Base-by-base conservation (phyloP, 2,113 vertebrate genomes). In the Trichechus manatus region DNA sequence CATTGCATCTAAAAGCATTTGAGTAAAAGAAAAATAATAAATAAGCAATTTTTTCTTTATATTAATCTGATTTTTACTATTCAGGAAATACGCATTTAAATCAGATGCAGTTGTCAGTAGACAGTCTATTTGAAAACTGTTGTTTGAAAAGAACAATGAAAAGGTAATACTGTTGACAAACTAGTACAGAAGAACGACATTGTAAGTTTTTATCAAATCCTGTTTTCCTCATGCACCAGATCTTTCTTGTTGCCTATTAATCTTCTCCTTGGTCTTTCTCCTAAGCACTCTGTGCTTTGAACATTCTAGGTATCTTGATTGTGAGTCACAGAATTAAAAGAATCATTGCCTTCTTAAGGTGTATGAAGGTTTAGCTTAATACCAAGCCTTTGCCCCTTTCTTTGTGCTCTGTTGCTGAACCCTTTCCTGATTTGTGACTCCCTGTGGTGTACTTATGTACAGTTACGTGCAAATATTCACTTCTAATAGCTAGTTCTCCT, bases 21-120 rank as follows among this genome's bases (percentile, higher is more conserved):
- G 70, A 79, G 27, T 82, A 80, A 75, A 70, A 88, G n/a, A 72
- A 36, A 64, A 44, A 63, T 15, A 61, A 39, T 72, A 50, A 22
- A 29, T 72, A 25, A 78, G 70, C 33, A 10, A 33, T 70, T 81
- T 96, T 86, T 56, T 64, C n/a, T 95, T n/a, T 64, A 81, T 17
- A 63, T 75, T 97, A 81, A 96, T 93, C 78, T 87, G 84, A 82
- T 93, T 87, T 94, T 56, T 79, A 47, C 80, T 96, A 56, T 89
- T 96, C 15, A 87, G 39, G 78, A 95, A 96, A 82, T 61, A 39
- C 27, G 3, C 17, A 47, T 88, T 91, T 96, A 92, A 77, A 63
- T 96, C 17, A 88, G 77, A 83, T 90, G 80, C 27, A 89, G 29
- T 95, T 97, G 64, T 94, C 47, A 61, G 0, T 77, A 44, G 80